These are phyloP conservation scores for Apeira syringaria DNA, from an alignment of 2,888 invertebrate genomes.

Conservation along the genomic window DNA sequence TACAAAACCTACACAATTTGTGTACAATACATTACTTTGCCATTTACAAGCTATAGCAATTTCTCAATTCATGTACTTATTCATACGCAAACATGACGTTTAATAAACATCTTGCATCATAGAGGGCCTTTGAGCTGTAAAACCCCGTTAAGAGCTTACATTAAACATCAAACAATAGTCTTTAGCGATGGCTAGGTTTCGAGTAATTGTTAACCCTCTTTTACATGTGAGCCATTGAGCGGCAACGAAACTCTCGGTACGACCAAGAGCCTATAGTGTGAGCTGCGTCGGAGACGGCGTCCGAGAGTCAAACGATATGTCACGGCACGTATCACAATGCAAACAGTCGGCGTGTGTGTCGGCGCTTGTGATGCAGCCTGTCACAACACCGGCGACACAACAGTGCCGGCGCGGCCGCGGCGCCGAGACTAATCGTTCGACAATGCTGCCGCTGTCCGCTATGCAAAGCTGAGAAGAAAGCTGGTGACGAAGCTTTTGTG, in stretches of 20 bases:
- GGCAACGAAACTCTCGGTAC: constrained; percentile 59
- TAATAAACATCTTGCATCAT: constrained; percentile 47
- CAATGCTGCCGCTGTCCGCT: constrained; percentile 56
- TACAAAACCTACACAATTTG: no score
- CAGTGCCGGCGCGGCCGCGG: constrained; percentile 46
- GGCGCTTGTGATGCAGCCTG: constrained; percentile 67
- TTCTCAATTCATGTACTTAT: neutral
- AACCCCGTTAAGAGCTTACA: constrained; percentile 39
- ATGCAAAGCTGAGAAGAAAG: constrained; percentile 49
- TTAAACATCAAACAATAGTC: constrained; percentile 45
- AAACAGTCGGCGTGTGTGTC: constrained; percentile 78
- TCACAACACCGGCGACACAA: constrained; percentile 62
- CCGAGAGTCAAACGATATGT: constrained; percentile 71
- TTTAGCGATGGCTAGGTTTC: constrained; percentile 50
- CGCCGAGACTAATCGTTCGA: constrained; percentile 72
- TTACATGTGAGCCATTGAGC: constrained; percentile 56
- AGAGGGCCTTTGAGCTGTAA: constrained; percentile 45
- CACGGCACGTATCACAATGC: constrained; percentile 79
- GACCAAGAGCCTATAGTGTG: constrained; percentile 15
- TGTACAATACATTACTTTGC: no score
- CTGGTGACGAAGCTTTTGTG: constrained; percentile 63
- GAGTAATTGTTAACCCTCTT: constrained; percentile 62
- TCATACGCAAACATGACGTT: constrained; percentile 22
- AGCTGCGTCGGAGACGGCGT: constrained; percentile 53
- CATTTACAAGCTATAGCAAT: neutral